phyloP scores from a whole-genome alignment of 2,113 vertebrate species.

The Lathamus discolor region DNA sequence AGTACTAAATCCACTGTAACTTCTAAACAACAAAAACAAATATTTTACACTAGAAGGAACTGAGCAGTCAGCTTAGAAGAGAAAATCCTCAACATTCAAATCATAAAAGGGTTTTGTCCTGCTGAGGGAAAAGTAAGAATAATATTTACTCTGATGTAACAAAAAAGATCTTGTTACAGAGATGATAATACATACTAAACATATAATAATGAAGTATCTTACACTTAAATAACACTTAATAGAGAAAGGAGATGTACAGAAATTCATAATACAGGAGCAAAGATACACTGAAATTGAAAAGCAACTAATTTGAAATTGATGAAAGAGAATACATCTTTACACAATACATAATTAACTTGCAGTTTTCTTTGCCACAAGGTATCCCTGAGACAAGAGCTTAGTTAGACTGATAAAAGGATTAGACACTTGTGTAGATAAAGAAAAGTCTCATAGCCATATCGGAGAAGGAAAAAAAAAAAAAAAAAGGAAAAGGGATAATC shows the following conservation, averaged over 20 bases:
- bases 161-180: background rate
- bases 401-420: background rate
- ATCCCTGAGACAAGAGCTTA: background rate
- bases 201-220: background rate
- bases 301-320: background rate
- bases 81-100: background rate
- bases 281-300: background rate
- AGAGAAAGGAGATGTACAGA: background rate
- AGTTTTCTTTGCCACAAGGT: background rate
- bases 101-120: background rate
- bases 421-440: background rate
- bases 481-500: background rate
- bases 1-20: background rate
- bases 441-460: background rate
- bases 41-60: background rate
- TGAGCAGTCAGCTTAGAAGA: background rate
- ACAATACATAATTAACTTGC: background rate
- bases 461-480: background rate
- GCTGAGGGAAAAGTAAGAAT: background rate
- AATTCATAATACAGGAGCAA: background rate
- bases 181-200: background rate
- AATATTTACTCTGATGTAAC: background rate
- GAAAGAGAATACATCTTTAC: background rate
- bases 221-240: background rate
- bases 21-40: constrained; percentile 9